Conservation (phyloP, 2,888 invertebrate genomes). For the Opisthograptis luteolata region DNA sequence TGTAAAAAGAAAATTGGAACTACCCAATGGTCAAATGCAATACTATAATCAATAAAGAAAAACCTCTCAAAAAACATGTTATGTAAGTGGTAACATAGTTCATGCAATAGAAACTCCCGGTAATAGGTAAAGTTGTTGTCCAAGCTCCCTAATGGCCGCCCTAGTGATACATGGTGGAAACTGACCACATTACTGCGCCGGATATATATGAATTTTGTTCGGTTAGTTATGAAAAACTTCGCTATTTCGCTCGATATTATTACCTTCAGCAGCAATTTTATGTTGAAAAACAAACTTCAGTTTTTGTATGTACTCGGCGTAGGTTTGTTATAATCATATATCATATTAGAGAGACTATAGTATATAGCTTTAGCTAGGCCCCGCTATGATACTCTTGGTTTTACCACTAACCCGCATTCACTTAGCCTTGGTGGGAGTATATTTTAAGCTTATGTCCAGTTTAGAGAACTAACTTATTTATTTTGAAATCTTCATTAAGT, state of each 20-base stretch:
- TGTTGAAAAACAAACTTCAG: neutral
- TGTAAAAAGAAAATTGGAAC: too few species aligned
- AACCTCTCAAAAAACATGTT: slow-evolving; percentile 3
- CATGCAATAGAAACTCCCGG: slow-evolving; percentile 1
- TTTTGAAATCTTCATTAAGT: too few species aligned
- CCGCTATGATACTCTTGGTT: too few species aligned
- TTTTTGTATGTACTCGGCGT: neutral
- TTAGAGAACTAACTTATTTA: too few species aligned
- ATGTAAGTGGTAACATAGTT: neutral
- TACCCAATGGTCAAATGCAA: neutral
- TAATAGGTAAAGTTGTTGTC: slow-evolving; percentile 26
- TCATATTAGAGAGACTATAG: too few species aligned
- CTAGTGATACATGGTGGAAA: slow-evolving; percentile 20
- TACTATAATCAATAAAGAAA: slow-evolving; percentile 1
- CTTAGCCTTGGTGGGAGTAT: too few species aligned
- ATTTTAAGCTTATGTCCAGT: too few species aligned
- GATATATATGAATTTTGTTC: slow-evolving; percentile 38
- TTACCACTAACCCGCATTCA: too few species aligned
- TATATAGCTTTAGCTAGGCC: too few species aligned
- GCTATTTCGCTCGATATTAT: slow-evolving; percentile 17
- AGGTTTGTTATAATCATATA: neutral
- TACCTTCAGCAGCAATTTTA: slow-evolving; percentile 6
- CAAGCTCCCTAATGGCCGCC: slow-evolving; percentile 22
- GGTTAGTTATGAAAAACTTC: slow-evolving; percentile 35
- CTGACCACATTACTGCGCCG: slow-evolving; percentile 34